These are phyloP conservation scores for Melanitta fusca DNA, from an alignment of 2,797 vertebrate species.

Conservation along the genomic window DNA sequence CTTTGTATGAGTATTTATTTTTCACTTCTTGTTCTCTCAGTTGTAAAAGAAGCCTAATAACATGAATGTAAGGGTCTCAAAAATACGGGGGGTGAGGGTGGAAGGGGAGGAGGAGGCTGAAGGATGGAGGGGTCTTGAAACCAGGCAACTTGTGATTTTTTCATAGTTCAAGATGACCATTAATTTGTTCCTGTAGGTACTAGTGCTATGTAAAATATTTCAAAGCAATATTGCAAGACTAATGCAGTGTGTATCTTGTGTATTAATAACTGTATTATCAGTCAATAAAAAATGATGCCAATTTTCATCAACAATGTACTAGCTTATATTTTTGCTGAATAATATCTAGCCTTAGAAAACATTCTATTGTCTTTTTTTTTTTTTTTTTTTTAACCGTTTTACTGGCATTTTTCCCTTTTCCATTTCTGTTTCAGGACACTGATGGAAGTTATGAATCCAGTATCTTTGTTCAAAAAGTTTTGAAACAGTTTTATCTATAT, in stretches of 20 bases:
- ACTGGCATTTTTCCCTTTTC: not conserved
- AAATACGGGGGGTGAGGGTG: not conserved
- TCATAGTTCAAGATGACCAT: not conserved
- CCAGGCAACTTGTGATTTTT: not conserved
- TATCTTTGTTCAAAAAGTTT: not conserved
- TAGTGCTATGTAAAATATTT: not conserved
- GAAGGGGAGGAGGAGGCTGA: too few relatives aligned
- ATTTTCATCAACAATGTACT: not conserved
- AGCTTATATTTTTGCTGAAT: not conserved
- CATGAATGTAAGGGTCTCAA: not conserved
- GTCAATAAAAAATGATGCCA: not conserved
- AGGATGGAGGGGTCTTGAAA: not conserved
- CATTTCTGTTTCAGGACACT: not conserved
- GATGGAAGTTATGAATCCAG: not conserved
- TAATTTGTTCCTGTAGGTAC: not conserved
- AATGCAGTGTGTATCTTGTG: not conserved
- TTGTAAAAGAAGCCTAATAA: not conserved
- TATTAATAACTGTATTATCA: not conserved
- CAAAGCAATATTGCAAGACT: not conserved
- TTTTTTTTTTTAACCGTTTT: not conserved
- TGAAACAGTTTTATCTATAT: not conserved
- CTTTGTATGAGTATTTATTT: not conserved
- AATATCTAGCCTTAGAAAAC: not conserved
- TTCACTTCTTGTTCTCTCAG: not conserved
- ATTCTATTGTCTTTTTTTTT: fast-evolving